Conservation (phyloP, 2,113 vertebrate species). For the Emberiza fucata region DNA sequence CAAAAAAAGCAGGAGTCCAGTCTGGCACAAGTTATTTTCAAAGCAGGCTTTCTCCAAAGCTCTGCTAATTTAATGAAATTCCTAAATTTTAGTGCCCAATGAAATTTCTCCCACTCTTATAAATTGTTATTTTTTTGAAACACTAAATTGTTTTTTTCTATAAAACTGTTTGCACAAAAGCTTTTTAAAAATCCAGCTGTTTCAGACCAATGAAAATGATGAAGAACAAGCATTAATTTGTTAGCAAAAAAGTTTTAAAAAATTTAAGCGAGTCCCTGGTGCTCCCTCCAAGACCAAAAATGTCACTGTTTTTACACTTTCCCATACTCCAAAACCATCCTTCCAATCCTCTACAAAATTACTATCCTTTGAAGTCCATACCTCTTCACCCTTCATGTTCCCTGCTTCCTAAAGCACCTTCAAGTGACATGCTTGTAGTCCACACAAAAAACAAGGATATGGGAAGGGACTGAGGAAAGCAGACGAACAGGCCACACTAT, state of each 20-base stretch:
- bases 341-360: not conserved
- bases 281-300: not conserved
- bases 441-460: not conserved
- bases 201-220: not conserved
- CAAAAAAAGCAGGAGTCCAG: not conserved
- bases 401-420: not conserved
- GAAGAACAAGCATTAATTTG: not conserved
- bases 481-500: not conserved
- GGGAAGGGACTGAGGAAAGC: not conserved
- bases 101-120: not conserved
- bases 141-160: not conserved
- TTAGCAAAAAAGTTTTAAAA: not conserved
- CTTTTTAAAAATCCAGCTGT: not conserved
- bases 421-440: not conserved
- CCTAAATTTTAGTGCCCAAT: not conserved
- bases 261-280: not conserved
- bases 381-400: not conserved
- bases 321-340: not conserved
- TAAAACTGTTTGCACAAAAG: not conserved
- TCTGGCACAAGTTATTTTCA: not conserved
- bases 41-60: not conserved
- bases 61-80: not conserved
- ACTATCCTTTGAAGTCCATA: not conserved
- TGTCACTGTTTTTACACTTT: not conserved
- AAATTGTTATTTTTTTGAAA: not conserved